Evolutionary conservation across 1,140 invertebrate genomes (phyloP), one percentile per base, ranked within the genome.

Genomic region (Leptopilina boulardi): DNA sequence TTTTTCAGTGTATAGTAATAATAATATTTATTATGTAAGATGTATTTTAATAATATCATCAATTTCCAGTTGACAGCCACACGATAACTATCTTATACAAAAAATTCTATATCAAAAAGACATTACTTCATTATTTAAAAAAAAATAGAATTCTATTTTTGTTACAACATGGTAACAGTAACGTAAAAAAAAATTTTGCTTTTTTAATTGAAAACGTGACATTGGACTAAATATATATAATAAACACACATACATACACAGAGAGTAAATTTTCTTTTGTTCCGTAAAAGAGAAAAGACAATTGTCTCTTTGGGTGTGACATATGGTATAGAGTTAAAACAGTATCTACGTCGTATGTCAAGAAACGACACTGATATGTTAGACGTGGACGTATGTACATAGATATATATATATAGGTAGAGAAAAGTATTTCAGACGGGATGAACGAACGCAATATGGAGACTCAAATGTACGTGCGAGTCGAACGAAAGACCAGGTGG

Each of bases 401-500:
- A 76, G 51, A 54, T 73, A 30, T 30, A 66, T 0, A 66, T 30
- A 76, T 34, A 54, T 73, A 30, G 19, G 34, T 38, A 38, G 34
- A n/a, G 8, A 38, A 73, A 73, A 34, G 42, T 73, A 73, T 77
- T 74, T 9, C 51, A 41, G 72, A 30, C 54, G 70, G 23, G 73
- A 77, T 56, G 71, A 75, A 71, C 71, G 77, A 74, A 76, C 75
- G 76, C 80, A 74, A 59, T 30, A 71, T 76, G 70, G 73, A 79
- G 80, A 79, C 78, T 44, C 71, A 18, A 38, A 30, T 70, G 74
- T 56, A 66, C 71, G 71, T 47, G n/a, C n/a, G 59, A 77, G 77
- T 78, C 82, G 80, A 80, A 81, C 79, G 86, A 86, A 87, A 84
- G 82, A 85, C 87, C 87, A 90, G 89, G 89, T 90, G 89, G 89